Percentiles rank a stretch among this genome's conserved stretches.
Conservation (phyloP, 2,113 vertebrate species). For the Sporophila hypoxantha region DNA sequence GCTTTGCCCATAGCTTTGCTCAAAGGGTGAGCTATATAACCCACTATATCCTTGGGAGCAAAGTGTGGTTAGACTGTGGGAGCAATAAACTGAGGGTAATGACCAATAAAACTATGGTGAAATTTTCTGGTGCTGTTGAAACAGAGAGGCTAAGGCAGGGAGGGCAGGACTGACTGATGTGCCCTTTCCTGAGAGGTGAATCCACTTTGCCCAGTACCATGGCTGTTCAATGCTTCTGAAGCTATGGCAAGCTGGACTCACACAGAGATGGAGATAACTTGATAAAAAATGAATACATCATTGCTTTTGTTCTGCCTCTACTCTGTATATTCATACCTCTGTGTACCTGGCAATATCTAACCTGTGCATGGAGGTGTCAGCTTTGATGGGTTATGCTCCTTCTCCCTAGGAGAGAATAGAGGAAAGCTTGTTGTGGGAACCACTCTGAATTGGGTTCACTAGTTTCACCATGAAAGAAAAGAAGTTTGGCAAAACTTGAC, state of each 20-base stretch:
- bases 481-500: background rate
- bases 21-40: background rate
- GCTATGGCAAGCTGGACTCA: background rate
- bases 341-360: background rate
- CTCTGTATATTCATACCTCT: background rate
- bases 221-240: background rate
- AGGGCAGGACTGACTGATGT: background rate
- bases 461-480: background rate
- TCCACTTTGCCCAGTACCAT: background rate
- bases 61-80: background rate
- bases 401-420: background rate
- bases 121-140: background rate
- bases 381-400: background rate
- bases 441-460: background rate
- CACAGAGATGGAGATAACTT: background rate
- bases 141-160: background rate
- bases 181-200: background rate
- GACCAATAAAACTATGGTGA: conserved; percentile 4
- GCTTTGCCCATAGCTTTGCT: conserved; percentile 2
- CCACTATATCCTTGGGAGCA: background rate
- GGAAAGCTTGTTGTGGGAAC: background rate
- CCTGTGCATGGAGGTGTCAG: background rate
- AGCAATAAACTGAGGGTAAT: background rate
- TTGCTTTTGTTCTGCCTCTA: background rate
- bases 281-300: background rate